Evolutionary conservation across 2,797 vertebrate species (phyloP).

Genomic region (Acanthopagrus latus): DNA sequence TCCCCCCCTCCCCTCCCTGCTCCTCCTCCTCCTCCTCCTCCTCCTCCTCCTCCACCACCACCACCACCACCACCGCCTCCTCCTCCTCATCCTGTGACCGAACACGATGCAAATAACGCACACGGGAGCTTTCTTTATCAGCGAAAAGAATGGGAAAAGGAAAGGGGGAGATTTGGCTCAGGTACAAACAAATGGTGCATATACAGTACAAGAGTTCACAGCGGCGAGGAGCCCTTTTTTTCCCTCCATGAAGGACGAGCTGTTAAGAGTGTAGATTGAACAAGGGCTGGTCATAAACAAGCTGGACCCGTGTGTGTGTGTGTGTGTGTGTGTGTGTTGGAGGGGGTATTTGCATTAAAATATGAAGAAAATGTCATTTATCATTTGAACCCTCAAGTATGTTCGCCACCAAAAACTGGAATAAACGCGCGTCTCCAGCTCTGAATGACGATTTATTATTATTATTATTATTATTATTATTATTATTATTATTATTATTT

Average conservation of each 20-base stretch:
- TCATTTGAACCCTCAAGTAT: not conserved
- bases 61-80: not conserved
- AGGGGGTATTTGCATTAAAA: constrained; percentile 37
- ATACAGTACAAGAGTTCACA: constrained; percentile 52
- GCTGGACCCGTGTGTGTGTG: constrained; percentile 33
- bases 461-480: too few species aligned
- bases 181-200: constrained; percentile 60
- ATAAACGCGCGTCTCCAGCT: not conserved
- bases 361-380: constrained; percentile 17
- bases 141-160: constrained; percentile 47
- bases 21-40: not conserved
- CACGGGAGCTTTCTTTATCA: constrained; percentile 56
- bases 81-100: constrained; percentile 44
- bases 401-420: not conserved
- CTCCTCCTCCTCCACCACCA: too few species aligned
- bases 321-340: too few species aligned
- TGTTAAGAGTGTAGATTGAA: constrained; percentile 44
- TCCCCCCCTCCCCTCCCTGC: not conserved
- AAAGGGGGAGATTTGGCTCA: constrained; percentile 48
- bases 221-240: constrained; percentile 6
- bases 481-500: too few species aligned
- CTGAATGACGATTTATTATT: constrained; percentile 21
- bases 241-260: constrained; percentile 39
- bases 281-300: constrained; percentile 52
- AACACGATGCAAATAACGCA: constrained; percentile 67